Conservation (phyloP, 1,140 invertebrate species). For the Drosophila nannoptera region DNA sequence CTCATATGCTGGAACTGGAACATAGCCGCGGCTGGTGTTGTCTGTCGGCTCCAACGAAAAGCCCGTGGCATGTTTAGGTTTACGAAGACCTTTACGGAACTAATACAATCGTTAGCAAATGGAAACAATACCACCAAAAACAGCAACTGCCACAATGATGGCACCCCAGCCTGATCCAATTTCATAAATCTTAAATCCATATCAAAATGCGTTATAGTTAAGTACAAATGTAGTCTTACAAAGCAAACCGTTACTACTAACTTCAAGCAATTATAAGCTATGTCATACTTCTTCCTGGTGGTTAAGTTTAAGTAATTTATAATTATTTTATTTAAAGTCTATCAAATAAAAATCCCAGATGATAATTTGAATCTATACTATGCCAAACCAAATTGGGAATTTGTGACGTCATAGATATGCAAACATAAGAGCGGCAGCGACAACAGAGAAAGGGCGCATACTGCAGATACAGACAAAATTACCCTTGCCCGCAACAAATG, state of each 20-base stretch:
- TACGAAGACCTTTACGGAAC: constrained; percentile 54
- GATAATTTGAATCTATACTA: not conserved
- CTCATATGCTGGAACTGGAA: constrained; percentile 78
- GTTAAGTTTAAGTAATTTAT: not conserved
- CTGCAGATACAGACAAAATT: constrained; percentile 70
- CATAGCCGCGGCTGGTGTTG: constrained; percentile 64
- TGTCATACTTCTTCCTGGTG: not conserved
- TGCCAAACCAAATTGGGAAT: not conserved
- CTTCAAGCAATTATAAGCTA: not conserved
- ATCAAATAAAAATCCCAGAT: not conserved
- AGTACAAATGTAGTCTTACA: no score
- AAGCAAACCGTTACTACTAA: no score
- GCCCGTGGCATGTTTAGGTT: constrained; percentile 66
- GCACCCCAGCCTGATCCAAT: constrained; percentile 22
- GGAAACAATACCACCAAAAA: not conserved
- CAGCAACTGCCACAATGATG: not conserved
- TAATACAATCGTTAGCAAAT: constrained; percentile 44
- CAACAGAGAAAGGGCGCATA: constrained; percentile 39
- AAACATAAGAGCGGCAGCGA: not conserved
- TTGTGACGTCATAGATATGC: constrained; percentile 35
- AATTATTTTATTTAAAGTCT: no score
- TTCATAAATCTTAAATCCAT: constrained; percentile 31
- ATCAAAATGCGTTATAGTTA: constrained; percentile 22
- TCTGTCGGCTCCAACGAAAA: constrained; percentile 65
- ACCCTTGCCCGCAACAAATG: constrained; percentile 58